Percentiles rank a stretch among this genome's conserved stretches.
phyloP scores from a whole-genome alignment of 1,140 invertebrate species.

The Drosophila lacertosa region DNA sequence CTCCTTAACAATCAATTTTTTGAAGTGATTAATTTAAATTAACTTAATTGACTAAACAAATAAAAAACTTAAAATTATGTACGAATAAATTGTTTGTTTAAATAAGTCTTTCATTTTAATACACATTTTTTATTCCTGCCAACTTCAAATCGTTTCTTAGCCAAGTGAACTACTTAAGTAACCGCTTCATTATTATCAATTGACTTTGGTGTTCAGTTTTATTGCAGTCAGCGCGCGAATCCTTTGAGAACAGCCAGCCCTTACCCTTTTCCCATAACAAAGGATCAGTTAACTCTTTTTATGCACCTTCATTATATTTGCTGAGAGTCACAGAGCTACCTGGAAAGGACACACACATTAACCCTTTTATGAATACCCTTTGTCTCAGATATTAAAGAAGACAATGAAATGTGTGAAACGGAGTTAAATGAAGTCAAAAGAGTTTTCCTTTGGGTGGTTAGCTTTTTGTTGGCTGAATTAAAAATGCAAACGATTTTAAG shows the following conservation, averaged over 20 bases:
- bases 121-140: background rate
- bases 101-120: background rate
- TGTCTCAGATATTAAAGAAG: conserved; percentile 16
- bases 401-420: conserved; percentile 40
- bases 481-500: too few relatives aligned
- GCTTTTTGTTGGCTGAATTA: too few relatives aligned
- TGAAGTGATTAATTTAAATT: too few relatives aligned
- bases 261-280: conserved; percentile 50
- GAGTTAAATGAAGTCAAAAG: background rate
- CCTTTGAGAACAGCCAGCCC: conserved; percentile 15
- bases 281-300: conserved; percentile 72
- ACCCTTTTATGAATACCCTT: conserved; percentile 68
- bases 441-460: too few relatives aligned
- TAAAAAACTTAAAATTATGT: too few relatives aligned
- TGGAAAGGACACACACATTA: conserved; percentile 40
- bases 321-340: conserved; percentile 36
- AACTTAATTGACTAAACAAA: too few relatives aligned
- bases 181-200: conserved; percentile 39
- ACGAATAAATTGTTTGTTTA: too few relatives aligned
- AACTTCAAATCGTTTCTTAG: background rate
- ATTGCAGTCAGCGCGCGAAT: conserved; percentile 10
- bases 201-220: conserved; percentile 37
- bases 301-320: conserved; percentile 64
- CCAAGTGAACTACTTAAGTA: conserved; percentile 17
- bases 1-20: background rate